Base-by-base conservation (phyloP, 2,888 invertebrate genomes). In the Tetramorium bicarinatum region DNA sequence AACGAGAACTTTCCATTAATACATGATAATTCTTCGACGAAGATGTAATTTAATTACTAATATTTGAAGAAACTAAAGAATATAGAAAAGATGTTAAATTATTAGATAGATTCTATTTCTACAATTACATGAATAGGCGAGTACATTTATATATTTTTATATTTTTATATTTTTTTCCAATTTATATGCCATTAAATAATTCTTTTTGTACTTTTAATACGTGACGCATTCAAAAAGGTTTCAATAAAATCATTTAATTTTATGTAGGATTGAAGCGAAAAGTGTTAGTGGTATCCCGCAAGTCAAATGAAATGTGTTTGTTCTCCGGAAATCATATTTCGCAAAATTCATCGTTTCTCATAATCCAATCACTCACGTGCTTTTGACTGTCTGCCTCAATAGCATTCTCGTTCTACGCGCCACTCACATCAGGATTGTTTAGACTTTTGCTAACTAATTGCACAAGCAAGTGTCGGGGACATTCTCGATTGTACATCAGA, bases 361-460 rank as follows among this genome's bases (percentile, higher is more conserved):
- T 77, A 79, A 79, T 61, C 21, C 47, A 79, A 71, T 71, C 71
- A 79, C 54, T 77, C 67, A 77, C 38, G 21, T 59, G 47, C 59
- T 49, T 59, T 79, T 47, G 38, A 38, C 38, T 71, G 47, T 47
- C 79, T 13, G 47, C 34, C 69, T 79, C 47, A 79, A 47, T n/a
- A 11, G 59, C 34, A n/a, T 62, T 8, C 66, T 18, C 13, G 62
- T 69, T 72, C 64, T 81, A 52, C 72, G 41, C 66, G 52, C 47
- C 29, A 15, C 52, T 54, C 59, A 15, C 52, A 29, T 49, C 74
- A 34, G 69, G 79, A 82, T 84, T 84, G 87, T 88, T 87, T 83
- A 83, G 80, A 82, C 66, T 83, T 88, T 87, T 69, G 81, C 71
- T 87, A 86, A 89, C 89, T 89, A 89, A 89, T 89, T 89, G 85